Base-by-base conservation (phyloP, 2,888 invertebrate species). In the Beris morrisii region DNA sequence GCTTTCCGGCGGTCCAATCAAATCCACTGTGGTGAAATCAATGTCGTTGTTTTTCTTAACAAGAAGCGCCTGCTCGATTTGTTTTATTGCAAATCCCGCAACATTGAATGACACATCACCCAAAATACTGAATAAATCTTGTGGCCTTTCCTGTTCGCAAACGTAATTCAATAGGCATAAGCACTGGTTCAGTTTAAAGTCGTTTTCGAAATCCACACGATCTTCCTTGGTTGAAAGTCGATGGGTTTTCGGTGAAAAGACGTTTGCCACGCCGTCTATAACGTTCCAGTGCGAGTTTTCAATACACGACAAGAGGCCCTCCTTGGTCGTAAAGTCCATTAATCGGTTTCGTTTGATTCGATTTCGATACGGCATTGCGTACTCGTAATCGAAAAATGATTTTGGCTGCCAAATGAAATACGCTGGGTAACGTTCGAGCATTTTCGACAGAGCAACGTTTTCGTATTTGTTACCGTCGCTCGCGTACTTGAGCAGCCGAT, bases 101-200 rank as follows among this genome's bases (percentile, higher is more conserved):
- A 15, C n/a, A 3, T 22, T 5, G 4, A 22, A 1, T 12, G 56
- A 12, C 4, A 56, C 44, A 15, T 5, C 11, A 11, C 56, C 56
- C n/a, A 12, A 7, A 9, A 9, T 6, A 44, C 15, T 15, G 22
- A 43, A 56, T 15, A 43, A 43, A 13, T 52, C 63, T 38, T 52
- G 15, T 3, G 50, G 46, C 4, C 7, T 13, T 32, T n/a, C 6
- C 11, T 52, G 15, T 43, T 79, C 28, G 82, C 74, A 66, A 79
- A 72, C 82, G 82, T 54, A 90, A 75, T 88, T 89, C 46, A 95
- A 77, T 64, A 94, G 80, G 70, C 89, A 88, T 58, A 89, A 86
- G 71, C 92, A 91, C 4, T 93, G 90, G 3, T 92, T 93, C 64
- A 89, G 82, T 75, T 88, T 86, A 76, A 87, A 95, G 77, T 95